Evolutionary conservation across 2,888 invertebrate species (phyloP), one percentile per base, ranked within the genome.

Genomic region (Tolmerus cingulatus): DNA sequence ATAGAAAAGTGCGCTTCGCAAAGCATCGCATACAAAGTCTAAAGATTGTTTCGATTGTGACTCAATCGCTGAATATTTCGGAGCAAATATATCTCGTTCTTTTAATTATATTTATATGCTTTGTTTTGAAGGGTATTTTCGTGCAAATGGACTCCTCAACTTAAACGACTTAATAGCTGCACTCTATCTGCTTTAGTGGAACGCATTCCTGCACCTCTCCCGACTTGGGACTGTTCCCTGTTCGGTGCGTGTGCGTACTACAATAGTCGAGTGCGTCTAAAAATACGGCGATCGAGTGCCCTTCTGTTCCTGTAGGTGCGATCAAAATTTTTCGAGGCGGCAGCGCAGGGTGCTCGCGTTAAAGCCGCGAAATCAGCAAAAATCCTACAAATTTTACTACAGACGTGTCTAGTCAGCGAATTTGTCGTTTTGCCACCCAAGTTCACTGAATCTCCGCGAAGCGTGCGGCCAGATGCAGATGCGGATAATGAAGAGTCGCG

Each of bases 361-460:
- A 78, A 78, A 16, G 4, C 30, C 12, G 14, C 43, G 4, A 5
- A 78, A 57, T 66, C 19, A 55, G 23, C 85, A 86, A 86, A 86
- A 86, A 57, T 87, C 27, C 40, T 30, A 87, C 74, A 81, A 87
- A 87, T 87, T 81, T 78, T 81, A 79, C 79, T 77, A 87, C 84
- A 87, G 66, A 85, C 87, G 74, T 85, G 86, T 87, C 87, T 87
- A 87, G 87, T 87, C 87, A 87, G 51, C 87, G 78, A 79, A 87
- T 87, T 87, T 40, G 87, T 87, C 66, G 84, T 86, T 87, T 86
- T 87, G 74, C 87, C 87, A 87, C 87, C 87, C 87, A 87, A 81
- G 87, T 86, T 86, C 74, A 79, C 19, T 82, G 74, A 74, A 76
- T 86, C 66, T 74, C 43, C 76, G 40, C 74, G 27, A 66, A 82